Percentiles rank a stretch among this genome's conserved stretches.
Conservation (phyloP, 2,797 vertebrate species). For the Ambastaia sidthimunki region DNA sequence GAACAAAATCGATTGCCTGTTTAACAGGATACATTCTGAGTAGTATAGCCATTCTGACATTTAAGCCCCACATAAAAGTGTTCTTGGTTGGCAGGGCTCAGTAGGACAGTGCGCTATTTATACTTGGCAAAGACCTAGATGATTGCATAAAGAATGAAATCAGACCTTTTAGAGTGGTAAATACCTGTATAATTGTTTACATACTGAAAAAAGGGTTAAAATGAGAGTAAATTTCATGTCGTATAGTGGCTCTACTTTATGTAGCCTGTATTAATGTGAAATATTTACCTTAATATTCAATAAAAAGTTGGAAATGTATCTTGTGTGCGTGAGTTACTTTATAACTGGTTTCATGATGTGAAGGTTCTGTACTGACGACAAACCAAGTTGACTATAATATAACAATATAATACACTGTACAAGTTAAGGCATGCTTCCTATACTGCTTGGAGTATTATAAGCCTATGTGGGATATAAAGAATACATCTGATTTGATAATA, state of each 20-base stretch:
- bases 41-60: conserved; percentile 96
- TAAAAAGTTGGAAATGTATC: conserved; percentile 84
- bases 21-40: conserved; percentile 89
- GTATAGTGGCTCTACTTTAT: conserved; percentile 99
- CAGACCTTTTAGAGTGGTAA: conserved; percentile 93
- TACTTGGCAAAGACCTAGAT: conserved; percentile 91
- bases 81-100: conserved; percentile 91
- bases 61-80: conserved; percentile 84
- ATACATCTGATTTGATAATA: no score
- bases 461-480: no score
- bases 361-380: no score
- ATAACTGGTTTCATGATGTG: background rate
- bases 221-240: conserved; percentile 98
- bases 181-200: conserved; percentile 99
- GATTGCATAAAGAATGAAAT: conserved; percentile 88
- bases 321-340: conserved; percentile 13
- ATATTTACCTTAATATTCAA: conserved; percentile 99
- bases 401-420: no score
- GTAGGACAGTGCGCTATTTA: conserved; percentile 89
- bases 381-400: no score
- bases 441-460: background rate
- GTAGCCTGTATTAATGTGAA: conserved; percentile 99
- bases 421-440: background rate
- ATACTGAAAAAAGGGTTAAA: conserved; percentile 95
- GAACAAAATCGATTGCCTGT: conserved; percentile 88